These are phyloP conservation scores for Cylas formicarius DNA, from an alignment of 1,140 invertebrate genomes.

Conservation along the genomic window DNA sequence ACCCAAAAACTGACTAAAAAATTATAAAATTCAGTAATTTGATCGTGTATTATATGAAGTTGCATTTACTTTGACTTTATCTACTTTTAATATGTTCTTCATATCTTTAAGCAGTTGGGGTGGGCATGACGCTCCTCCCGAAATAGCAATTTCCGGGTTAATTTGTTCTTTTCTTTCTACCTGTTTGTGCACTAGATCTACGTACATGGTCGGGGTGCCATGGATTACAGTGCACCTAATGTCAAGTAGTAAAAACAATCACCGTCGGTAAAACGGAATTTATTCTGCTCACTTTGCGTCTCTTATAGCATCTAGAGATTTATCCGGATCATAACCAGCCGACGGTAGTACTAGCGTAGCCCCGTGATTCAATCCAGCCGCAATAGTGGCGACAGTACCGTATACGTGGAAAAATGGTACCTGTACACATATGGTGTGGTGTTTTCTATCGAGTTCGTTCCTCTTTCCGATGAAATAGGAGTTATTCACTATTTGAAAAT, in stretches of 20 bases:
- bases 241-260: conserved; percentile 9
- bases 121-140: conserved; percentile 70
- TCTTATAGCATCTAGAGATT: conserved; percentile 57
- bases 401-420: conserved; percentile 92
- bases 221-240: conserved; percentile 68
- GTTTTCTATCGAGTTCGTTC: conserved; percentile 48
- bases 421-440: conserved; percentile 62
- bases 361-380: conserved; percentile 57
- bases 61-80: conserved; percentile 36
- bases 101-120: conserved; percentile 63
- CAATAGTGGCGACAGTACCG: conserved; percentile 65
- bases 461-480: conserved; percentile 58
- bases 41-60: no score
- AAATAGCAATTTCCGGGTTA: conserved; percentile 51
- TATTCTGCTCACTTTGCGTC: conserved; percentile 56
- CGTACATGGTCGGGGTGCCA: conserved; percentile 96
- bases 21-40: no score
- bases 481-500: conserved; percentile 84
- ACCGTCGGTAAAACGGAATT: conserved; percentile 1
- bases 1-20: conserved; percentile 73
- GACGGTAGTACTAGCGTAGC: conserved; percentile 64
- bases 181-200: conserved; percentile 65
- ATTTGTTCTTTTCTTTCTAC: conserved; percentile 45
- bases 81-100: conserved; percentile 26
- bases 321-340: conserved; percentile 59